Evolutionary conservation across 2,797 vertebrate genomes (phyloP), one percentile per base, ranked within the genome.

Genomic region (Cossypha caffra): DNA sequence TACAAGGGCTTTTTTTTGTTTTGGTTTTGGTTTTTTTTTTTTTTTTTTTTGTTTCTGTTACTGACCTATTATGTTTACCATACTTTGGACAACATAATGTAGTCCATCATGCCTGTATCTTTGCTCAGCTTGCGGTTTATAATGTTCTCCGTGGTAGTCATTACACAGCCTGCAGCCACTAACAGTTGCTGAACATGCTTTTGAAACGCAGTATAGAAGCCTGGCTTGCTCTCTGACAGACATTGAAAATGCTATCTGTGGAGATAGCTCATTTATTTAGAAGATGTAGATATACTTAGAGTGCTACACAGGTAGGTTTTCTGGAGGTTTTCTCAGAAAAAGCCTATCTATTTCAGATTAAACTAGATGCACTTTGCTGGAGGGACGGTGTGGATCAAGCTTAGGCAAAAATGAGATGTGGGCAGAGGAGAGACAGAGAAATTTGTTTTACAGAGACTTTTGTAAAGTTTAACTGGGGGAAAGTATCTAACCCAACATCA

Each of bases 151-250:
- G 28, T 64, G 61, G 73, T 77, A 83, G 33, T 88, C 45, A 88
- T 93, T 81, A 94, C 25, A 83, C n/a, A 85, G 80, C 67, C 83
- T 86, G 76, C 69, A 92, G 88, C 47, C 58, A 71, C 73, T 66
- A 94, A 66, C 69, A 50, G 51, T 13, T 92, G 51, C 83, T 95
- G 63, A 88, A 95, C 61, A 18, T 35, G 63, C 29, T 92, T 95
- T 76, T 69, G 69, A 89, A 92, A 63, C 68, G 82, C 48, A 12
- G 21, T 61, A 33, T 57, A 73, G 54, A 40, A 93, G n/a, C 31
- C 25, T 59, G 62, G 37, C 62, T 79, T 86, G 71, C 57, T 67
- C 37, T 80, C 59, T 76, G 43, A 69, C 63, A 94, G 67, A 88
- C 19, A 38, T 3, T 61, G 83, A 91, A 95, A 88, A 79, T 37